Percentiles rank a stretch among this genome's conserved stretches.
Conservation (phyloP, 2,113 vertebrate species). For the Coregonus clupeaformis region DNA sequence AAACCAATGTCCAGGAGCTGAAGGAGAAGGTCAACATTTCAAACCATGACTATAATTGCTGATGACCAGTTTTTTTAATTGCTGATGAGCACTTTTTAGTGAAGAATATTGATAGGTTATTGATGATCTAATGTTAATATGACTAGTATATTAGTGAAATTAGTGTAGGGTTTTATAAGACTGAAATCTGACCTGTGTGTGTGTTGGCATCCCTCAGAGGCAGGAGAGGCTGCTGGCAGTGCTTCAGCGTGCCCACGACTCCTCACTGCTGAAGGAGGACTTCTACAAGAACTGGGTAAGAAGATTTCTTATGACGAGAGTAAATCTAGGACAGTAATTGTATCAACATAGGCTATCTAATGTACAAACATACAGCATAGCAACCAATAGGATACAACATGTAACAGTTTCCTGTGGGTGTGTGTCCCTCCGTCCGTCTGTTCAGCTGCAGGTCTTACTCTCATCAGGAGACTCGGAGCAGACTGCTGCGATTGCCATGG, state of each 20-base stretch:
- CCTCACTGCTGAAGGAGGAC: constrained; percentile 75
- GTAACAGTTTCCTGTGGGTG: too few relatives aligned
- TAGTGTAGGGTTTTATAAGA: background rate
- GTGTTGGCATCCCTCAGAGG: constrained; percentile 73
- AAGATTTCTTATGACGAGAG: too few relatives aligned
- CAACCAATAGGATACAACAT: too few relatives aligned
- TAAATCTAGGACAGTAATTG: background rate
- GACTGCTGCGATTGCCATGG: constrained; percentile 74
- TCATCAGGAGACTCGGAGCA: constrained; percentile 59
- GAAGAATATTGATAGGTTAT: background rate
- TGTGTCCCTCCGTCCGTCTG: background rate
- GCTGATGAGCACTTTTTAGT: background rate
- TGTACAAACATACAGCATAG: background rate
- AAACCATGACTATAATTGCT: background rate
- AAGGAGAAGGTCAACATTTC: constrained; percentile 77
- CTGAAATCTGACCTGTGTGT: background rate
- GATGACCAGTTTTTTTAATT: background rate
- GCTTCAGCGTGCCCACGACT: constrained; percentile 79
- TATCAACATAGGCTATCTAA: too few relatives aligned
- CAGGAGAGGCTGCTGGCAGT: constrained; percentile 76
- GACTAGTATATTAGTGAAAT: background rate
- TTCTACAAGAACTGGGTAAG: constrained; percentile 92
- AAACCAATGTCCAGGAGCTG: constrained; percentile 84
- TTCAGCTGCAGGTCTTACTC: constrained; percentile 72
- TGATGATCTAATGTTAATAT: background rate